Evolutionary conservation across 2,113 vertebrate genomes (phyloP), one percentile per base, ranked within the genome.

Genomic region (Sturnus vulgaris): DNA sequence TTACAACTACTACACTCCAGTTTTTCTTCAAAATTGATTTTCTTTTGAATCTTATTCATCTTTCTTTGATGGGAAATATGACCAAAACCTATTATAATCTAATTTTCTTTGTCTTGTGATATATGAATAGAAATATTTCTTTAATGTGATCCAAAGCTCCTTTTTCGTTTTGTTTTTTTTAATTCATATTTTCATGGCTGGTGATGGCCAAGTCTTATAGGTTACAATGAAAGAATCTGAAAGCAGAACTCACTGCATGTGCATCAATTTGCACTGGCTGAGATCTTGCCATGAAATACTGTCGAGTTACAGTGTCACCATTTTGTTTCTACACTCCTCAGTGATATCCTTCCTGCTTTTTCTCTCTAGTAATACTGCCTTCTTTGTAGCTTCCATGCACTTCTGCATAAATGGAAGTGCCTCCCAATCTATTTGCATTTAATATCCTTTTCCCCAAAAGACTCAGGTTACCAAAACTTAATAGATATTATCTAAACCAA

Each of bases 221-320:
- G 20, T 11, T 70, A n/a, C 18, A 49, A 22, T n/a, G 37, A 66
- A 82, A 77, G 18, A 59, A 42, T 30, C 55, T 55, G 56, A 78
- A 52, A 91, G 24, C 20, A 70, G 25, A 60, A 40, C 13, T 72
- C 28, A 49, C 25, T 57, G 9, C 16, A 60, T 56, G 11, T 35
- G 4, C n/a, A 33, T 31, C 4, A 52, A 1, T 63, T 79, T 47
- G 10, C 28, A 37, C 24, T 72, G 31, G 12, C 31, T 63, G 46
- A 86, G 16, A 69, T 15, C 25, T 61, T 53, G 12, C 8, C 6
- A 42, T 78, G 33, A 81, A 63, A 39, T 27, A 57, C 7, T 35
- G 4, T 70, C 0, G 0, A 52, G 40, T 40, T 71, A 39, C 20
- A 24, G 25, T 20, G 8, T 10, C 20, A 52, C 2, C 44, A 2